Base-by-base conservation (phyloP, 1,140 invertebrate genomes). In the Cyclargus thomasi region DNA sequence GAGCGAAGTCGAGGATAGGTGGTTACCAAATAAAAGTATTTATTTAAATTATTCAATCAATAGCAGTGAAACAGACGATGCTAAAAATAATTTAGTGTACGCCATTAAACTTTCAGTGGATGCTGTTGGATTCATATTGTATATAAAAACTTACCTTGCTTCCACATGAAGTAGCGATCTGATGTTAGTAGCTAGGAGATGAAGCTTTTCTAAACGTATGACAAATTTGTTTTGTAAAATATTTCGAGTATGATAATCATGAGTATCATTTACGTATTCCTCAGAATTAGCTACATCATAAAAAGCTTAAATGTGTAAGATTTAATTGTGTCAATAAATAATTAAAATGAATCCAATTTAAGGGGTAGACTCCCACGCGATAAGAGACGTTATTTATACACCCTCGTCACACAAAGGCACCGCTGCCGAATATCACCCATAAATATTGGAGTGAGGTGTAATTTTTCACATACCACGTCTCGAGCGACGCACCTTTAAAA, bases 371-470 rank as follows among this genome's bases (percentile, higher is more conserved):
- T 90, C 88, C 86, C 86, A 90, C 88, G 86, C 88, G 88, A 90
- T 90, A 89, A 90, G 86, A 86, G 78, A 81, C 83, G 88, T 90
- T 90, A 90, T 90, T 90, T 90, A 90, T 90, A 89, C 83, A 87
- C 84, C 82, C 84, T 85, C 85, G 80, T 83, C 80, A 75, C 76
- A 89, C 88, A 90, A 90, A 90, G 88, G 85, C 80, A 85, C 88
- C 88, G 86, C 88, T 87, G 86, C 86, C 88, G 86, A 90, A 90
- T 90, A 90, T 90, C 86, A 87, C 79, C 86, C 88, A 90, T 90
- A 90, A 90, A 90, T 90, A 90, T 89, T 89, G 88, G 85, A 76
- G 82, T 87, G 84, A 89, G 86, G 88, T 90, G 88, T 90, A 90
- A 90, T 90, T 90, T 90, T 89, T 90, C 88, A 90, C 88, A 90